Conservation (phyloP, 2,888 invertebrate species). For the Drosophila kuntzei region DNA sequence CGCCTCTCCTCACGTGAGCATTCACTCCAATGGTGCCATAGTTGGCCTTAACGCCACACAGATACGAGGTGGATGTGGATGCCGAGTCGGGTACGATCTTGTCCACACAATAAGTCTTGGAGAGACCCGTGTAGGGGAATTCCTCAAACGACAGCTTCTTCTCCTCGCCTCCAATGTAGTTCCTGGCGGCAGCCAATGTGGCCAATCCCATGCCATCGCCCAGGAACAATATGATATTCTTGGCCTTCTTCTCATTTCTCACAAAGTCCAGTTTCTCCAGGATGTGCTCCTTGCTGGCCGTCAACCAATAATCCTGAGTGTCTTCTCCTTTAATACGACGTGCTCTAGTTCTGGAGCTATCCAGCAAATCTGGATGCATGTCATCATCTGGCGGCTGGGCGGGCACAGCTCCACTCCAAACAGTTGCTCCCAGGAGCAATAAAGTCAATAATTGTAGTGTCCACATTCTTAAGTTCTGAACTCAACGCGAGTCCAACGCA, state of each 20-base stretch:
- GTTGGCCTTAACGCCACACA: constrained; percentile 92
- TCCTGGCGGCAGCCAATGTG: constrained; percentile 91
- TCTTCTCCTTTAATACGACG: constrained; percentile 46
- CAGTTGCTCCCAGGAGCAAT: constrained; percentile 33
- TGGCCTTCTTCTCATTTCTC: constrained; percentile 86
- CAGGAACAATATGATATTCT: constrained; percentile 92
- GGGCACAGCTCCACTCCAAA: constrained; percentile 59
- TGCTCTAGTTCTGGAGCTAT: not conserved
- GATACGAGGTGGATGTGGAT: constrained; percentile 92
- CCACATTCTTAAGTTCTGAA: constrained; percentile 38
- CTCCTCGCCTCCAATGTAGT: constrained; percentile 91
- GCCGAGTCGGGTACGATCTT: constrained; percentile 93
- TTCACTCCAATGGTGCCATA: constrained; percentile 91
- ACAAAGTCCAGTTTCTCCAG: constrained; percentile 70
- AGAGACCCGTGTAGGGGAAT: constrained; percentile 91
- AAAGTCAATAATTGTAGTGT: constrained; percentile 26
- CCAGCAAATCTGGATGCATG: constrained; percentile 75
- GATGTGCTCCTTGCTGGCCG: constrained; percentile 67
- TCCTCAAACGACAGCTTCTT: constrained; percentile 90
- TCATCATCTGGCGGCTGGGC: constrained; percentile 29
- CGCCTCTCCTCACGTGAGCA: constrained; percentile 88
- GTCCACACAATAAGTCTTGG: constrained; percentile 91
- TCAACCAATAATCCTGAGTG: constrained; percentile 70
- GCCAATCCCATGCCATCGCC: constrained; percentile 96
- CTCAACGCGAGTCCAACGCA: constrained; percentile 32